Conservation (phyloP, 2,888 invertebrate genomes). For the Diaprepes abbreviatus region DNA sequence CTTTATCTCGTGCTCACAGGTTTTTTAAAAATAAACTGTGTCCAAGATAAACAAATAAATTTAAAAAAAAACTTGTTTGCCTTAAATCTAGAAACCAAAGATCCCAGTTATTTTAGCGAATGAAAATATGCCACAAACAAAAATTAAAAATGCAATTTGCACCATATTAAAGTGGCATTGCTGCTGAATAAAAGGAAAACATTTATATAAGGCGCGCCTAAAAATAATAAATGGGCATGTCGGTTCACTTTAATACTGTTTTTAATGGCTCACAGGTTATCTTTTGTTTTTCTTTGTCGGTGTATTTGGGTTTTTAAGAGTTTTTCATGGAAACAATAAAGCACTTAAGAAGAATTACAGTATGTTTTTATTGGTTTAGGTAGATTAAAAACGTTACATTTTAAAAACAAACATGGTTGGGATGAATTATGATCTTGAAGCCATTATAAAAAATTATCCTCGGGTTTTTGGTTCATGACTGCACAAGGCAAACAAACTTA, state of each 20-base stretch:
- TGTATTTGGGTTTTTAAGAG: neutral
- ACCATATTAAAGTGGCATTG: conserved; percentile 8
- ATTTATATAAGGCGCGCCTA: conserved; percentile 1
- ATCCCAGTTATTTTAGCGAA: neutral
- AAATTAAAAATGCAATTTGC: neutral
- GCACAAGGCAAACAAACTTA: too few relatives aligned
- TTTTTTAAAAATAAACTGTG: too few relatives aligned
- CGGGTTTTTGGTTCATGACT: too few relatives aligned
- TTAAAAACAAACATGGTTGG: too few relatives aligned
- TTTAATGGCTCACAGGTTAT: neutral
- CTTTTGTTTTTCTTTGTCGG: neutral
- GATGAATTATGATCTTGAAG: too few relatives aligned
- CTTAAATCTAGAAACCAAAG: too few relatives aligned
- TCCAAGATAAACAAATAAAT: too few relatives aligned
- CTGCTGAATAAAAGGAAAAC: neutral
- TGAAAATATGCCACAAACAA: neutral
- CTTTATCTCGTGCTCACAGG: too few relatives aligned
- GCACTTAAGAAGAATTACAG: neutral
- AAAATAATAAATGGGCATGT: conserved; percentile 14
- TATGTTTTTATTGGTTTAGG: neutral
- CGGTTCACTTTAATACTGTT: neutral
- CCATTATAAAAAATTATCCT: too few relatives aligned
- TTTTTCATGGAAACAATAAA: neutral
- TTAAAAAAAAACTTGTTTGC: too few relatives aligned
- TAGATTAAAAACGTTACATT: neutral